These are phyloP conservation scores for Bacillus rossius DNA, from an alignment of 1,140 invertebrate species.

Conservation along the genomic window DNA sequence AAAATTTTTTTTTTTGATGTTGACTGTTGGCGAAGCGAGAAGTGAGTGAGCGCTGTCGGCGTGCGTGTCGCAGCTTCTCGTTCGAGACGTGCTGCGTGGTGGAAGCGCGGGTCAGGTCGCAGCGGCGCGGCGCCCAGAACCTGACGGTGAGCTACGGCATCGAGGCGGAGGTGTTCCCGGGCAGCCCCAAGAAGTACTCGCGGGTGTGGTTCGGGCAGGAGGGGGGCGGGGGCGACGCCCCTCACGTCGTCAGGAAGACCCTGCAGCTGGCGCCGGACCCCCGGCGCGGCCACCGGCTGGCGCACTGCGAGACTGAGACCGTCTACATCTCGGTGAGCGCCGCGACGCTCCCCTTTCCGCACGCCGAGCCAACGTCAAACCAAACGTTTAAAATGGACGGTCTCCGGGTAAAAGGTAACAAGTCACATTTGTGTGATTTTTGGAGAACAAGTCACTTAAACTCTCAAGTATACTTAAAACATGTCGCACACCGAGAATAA, in stretches of 20 bases:
- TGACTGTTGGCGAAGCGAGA: too few relatives aligned
- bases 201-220: constrained; percentile 64
- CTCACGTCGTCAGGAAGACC: not conserved
- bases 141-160: constrained; percentile 33
- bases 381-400: too few relatives aligned
- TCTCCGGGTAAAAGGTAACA: too few relatives aligned
- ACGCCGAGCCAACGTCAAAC: too few relatives aligned
- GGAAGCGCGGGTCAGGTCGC: constrained; percentile 51
- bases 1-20: constrained; percentile 16
- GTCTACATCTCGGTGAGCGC: constrained; percentile 9
- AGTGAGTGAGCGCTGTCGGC: too few relatives aligned
- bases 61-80: constrained; percentile 58
- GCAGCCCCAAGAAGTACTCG: constrained; percentile 68
- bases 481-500: too few relatives aligned
- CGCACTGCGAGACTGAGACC: constrained; percentile 1
- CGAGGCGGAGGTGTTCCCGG: constrained; percentile 74
- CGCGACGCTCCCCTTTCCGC: too few relatives aligned
- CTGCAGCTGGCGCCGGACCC: not conserved
- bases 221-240: not conserved
- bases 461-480: too few relatives aligned
- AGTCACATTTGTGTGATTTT: too few relatives aligned
- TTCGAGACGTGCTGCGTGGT: constrained; percentile 83
- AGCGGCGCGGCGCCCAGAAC: not conserved
- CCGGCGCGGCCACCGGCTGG: not conserved
- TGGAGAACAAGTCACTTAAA: too few relatives aligned